phyloP scores from a whole-genome alignment of 1,140 invertebrate species.

The Drosophila orena region DNA sequence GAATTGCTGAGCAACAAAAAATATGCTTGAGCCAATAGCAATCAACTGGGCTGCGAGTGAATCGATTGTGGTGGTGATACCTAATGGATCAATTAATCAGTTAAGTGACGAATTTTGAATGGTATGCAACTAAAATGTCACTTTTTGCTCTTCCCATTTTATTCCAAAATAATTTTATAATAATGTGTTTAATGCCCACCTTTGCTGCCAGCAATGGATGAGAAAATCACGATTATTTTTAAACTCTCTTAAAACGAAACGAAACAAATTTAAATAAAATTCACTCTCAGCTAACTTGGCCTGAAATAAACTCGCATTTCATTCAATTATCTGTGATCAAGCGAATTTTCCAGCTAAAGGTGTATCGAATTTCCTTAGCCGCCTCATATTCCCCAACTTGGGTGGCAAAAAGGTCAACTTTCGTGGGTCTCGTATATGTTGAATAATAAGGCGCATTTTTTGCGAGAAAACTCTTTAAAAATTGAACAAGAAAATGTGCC shows the following conservation, averaged over 20 bases:
- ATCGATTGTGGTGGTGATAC: constrained; percentile 7
- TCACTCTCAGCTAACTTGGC: constrained; percentile 8
- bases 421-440: constrained; percentile 9
- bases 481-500: constrained; percentile 33
- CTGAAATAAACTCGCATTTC: constrained; percentile 25
- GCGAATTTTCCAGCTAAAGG: constrained; percentile 15
- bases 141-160: background rate
- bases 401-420: constrained; percentile 31
- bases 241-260: too few species aligned
- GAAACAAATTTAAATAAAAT: background rate
- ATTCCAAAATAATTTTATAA: too few species aligned
- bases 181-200: too few species aligned
- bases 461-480: constrained; percentile 28
- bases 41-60: constrained; percentile 23
- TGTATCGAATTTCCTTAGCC: constrained; percentile 12
- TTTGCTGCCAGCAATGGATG: too few species aligned
- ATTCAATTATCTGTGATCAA: constrained; percentile 33
- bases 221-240: too few species aligned
- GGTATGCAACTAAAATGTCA: background rate
- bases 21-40: constrained; percentile 30
- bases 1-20: constrained; percentile 22
- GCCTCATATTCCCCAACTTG: background rate
- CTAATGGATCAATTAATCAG: constrained; percentile 1
- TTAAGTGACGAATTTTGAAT: background rate
- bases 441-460: constrained; percentile 3